phyloP scores from a whole-genome alignment of 1,140 invertebrate species.

The Eriosoma lanigerum region DNA sequence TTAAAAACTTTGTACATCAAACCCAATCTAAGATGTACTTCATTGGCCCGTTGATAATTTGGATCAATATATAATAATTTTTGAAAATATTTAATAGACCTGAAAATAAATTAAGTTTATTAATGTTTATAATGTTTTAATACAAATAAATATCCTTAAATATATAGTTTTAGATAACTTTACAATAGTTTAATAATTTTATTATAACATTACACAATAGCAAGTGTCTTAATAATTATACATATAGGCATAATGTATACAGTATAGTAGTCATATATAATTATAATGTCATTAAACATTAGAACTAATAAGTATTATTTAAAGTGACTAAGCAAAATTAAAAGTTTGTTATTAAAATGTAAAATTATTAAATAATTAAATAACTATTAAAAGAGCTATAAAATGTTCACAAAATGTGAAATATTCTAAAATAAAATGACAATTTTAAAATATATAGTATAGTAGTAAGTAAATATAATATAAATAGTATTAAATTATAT shows the following conservation, averaged over 20 bases:
- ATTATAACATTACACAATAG: too few species aligned
- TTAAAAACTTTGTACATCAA: constrained; percentile 89
- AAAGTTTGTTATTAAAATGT: not conserved
- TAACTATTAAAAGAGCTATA: not conserved
- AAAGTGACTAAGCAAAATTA: not conserved
- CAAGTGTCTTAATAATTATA: too few species aligned
- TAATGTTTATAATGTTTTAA: constrained; percentile 4
- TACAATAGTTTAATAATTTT: too few species aligned
- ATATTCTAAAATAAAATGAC: too few species aligned
- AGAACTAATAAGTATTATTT: too few species aligned
- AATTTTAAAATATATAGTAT: too few species aligned
- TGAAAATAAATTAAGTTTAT: constrained; percentile 58
- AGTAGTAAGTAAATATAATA: not conserved
- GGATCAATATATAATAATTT: constrained; percentile 89
- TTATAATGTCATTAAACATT: too few species aligned
- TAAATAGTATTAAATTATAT: not conserved
- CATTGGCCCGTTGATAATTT: constrained; percentile 81
- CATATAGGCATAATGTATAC: too few species aligned
- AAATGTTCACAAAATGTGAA: constrained; percentile 1
- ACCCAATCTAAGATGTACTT: constrained; percentile 88
- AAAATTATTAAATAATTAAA: not conserved
- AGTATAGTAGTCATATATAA: too few species aligned
- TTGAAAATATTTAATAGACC: constrained; percentile 88
- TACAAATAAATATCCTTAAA: not conserved
- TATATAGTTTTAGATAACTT: not conserved